A percentile compares a stretch with the other conserved stretches of the same genome.
Conservation (phyloP, 2,797 vertebrate species). For the Sebastes steindachneri region DNA sequence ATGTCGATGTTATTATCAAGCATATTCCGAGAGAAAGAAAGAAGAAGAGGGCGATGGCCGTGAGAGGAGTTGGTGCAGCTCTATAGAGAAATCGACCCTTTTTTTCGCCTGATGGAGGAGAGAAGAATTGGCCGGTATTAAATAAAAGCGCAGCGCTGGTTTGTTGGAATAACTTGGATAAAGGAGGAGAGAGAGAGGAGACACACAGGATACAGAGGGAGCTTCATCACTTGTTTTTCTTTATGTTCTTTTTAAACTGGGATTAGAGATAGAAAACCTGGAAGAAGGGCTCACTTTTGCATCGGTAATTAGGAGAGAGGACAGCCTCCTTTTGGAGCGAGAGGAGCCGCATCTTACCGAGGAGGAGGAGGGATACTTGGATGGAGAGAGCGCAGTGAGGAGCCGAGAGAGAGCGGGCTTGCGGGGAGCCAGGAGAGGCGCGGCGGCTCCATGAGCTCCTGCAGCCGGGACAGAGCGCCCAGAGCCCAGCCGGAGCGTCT, state of each 20-base stretch:
- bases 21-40: conserved; percentile 32
- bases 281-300: conserved; percentile 63
- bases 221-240: conserved; percentile 33
- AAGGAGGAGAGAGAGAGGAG: conserved; percentile 33
- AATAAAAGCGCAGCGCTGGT: conserved; percentile 43
- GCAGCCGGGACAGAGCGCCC: conserved; percentile 81
- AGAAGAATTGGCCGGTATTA: conserved; percentile 42
- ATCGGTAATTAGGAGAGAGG: conserved; percentile 71
- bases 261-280: conserved; percentile 57
- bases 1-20: conserved; percentile 60
- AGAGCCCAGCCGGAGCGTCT: conserved; percentile 80
- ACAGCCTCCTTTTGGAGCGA: conserved; percentile 60
- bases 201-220: conserved; percentile 25
- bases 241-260: conserved; percentile 49
- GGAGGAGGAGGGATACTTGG: conserved; percentile 49
- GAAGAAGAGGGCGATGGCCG: conserved; percentile 63
- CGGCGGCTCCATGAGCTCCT: conserved; percentile 86
- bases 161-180: conserved; percentile 62
- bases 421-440: conserved; percentile 81
- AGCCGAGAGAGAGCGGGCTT: conserved; percentile 60
- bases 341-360: conserved; percentile 59
- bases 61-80: conserved; percentile 62
- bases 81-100: conserved; percentile 61
- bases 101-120: conserved; percentile 62
- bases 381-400: conserved; percentile 80